A percentile compares a stretch with the other conserved stretches of the same genome.
Conservation (phyloP, 2,888 invertebrate genomes). For the Drosophila fungiperda region DNA sequence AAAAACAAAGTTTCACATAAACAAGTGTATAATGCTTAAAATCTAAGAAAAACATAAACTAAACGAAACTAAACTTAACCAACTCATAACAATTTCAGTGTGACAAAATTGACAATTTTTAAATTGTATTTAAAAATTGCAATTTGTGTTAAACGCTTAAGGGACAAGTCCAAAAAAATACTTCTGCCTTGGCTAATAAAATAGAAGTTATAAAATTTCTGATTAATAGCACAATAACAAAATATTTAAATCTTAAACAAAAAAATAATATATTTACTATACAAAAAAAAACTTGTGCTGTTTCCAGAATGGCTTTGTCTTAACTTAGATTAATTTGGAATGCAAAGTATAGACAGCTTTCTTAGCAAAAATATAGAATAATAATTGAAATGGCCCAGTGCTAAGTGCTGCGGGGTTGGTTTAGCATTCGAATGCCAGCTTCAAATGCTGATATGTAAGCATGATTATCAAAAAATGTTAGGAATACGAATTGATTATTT, state of each 20-base stretch:
- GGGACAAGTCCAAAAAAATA: conserved; percentile 55
- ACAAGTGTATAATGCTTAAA: conserved; percentile 19
- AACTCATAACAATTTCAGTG: conserved; percentile 57
- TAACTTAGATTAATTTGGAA: conserved; percentile 28
- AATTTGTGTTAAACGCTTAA: conserved; percentile 68
- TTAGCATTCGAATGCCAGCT: conserved; percentile 68
- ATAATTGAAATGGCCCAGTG: conserved; percentile 44
- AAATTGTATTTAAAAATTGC: conserved; percentile 75
- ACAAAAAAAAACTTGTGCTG: conserved; percentile 48
- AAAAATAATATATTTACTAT: conserved; percentile 19
- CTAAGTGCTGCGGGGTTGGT: conserved; percentile 30
- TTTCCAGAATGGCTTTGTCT: conserved; percentile 31
- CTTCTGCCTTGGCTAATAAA: conserved; percentile 67
- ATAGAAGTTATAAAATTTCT: conserved; percentile 79
- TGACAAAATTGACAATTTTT: conserved; percentile 77
- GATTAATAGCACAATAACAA: conserved; percentile 77
- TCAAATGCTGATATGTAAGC: conserved; percentile 78
- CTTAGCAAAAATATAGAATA: conserved; percentile 49
- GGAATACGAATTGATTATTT: conserved; percentile 32
- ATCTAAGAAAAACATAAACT: conserved; percentile 37
- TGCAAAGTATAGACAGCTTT: conserved; percentile 49
- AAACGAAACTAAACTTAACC: conserved; percentile 39
- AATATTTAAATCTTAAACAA: conserved; percentile 32
- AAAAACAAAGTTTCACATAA: conserved; percentile 63
- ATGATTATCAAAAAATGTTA: conserved; percentile 75